Percentiles rank a stretch among this genome's conserved stretches.
Conservation (phyloP, 2,113 vertebrate species). For the Urocitellus parryii region DNA sequence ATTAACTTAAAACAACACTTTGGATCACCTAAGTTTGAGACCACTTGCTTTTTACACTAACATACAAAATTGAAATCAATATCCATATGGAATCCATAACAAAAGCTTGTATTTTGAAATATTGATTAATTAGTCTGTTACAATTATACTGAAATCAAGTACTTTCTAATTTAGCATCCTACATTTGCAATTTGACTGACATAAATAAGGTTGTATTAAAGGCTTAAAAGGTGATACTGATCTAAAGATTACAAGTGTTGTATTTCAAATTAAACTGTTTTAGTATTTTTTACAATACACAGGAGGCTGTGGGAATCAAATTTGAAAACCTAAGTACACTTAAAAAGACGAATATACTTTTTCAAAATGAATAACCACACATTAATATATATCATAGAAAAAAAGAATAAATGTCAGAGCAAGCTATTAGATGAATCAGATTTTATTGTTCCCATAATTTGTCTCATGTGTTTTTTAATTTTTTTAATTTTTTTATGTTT, state of each 20-base stretch:
- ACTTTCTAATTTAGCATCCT: conserved; percentile 62
- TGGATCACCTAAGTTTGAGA: conserved; percentile 48
- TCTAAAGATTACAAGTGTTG: conserved; percentile 73
- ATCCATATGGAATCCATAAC: conserved; percentile 71
- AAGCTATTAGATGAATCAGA: conserved; percentile 51
- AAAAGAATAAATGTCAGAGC: conserved; percentile 55
- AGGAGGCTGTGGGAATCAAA: conserved; percentile 34
- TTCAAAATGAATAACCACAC: conserved; percentile 54
- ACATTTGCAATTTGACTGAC: conserved; percentile 71
- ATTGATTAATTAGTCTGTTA: conserved; percentile 76
- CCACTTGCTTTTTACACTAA: conserved; percentile 53
- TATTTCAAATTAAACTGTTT: conserved; percentile 69
- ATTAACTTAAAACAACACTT: conserved; percentile 51
- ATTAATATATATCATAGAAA: conserved; percentile 60
- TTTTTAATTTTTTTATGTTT: too few relatives aligned
- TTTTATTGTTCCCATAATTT: conserved; percentile 48
- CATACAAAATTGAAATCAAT: conserved; percentile 78
- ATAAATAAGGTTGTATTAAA: conserved; percentile 74
- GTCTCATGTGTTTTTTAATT: conserved; percentile 45
- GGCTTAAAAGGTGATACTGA: conserved; percentile 76
- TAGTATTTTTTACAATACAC: conserved; percentile 55
- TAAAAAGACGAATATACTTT: conserved; percentile 54
- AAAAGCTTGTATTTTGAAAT: conserved; percentile 76
- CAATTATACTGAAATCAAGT: conserved; percentile 76
- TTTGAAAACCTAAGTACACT: conserved; percentile 61